phyloP scores from a whole-genome alignment of 2,797 vertebrate genomes.

The Spheniscus humboldti region DNA sequence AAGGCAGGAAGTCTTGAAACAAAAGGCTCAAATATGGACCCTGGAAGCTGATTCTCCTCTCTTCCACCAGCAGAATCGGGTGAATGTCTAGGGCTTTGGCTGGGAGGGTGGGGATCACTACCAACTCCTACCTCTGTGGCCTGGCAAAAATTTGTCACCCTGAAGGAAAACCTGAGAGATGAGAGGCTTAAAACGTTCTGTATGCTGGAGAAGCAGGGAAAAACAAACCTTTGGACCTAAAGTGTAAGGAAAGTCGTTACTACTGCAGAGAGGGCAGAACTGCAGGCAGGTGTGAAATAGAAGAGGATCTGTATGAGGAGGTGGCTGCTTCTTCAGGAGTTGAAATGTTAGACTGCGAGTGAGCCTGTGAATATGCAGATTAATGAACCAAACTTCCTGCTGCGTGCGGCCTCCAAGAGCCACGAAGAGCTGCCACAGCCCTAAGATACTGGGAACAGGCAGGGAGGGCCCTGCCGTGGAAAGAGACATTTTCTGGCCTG shows the following conservation, averaged over 20 bases:
- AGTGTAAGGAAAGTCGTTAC: neutral
- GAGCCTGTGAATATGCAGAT: neutral
- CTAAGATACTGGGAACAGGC: too few species aligned
- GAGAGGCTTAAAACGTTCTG: neutral
- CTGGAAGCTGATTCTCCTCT: neutral
- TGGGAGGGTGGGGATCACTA: neutral
- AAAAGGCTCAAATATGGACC: neutral
- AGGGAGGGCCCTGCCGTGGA: neutral
- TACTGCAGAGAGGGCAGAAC: neutral
- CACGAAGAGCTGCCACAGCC: neutral
- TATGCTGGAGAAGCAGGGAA: neutral
- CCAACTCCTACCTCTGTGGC: neutral
- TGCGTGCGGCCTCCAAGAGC: fast-evolving
- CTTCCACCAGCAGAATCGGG: neutral
- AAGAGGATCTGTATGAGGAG: neutral
- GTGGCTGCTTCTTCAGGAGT: neutral
- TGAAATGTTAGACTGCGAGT: neutral
- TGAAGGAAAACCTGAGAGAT: neutral
- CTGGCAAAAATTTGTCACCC: neutral
- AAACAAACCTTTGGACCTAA: neutral
- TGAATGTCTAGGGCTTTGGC: neutral
- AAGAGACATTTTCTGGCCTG: neutral
- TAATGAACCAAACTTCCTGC: neutral
- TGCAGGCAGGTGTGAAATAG: neutral
- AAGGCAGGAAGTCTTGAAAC: neutral